Percentiles rank a stretch among this genome's conserved stretches.
Evolutionary conservation across 35 echinoderm and acorn worm genomes (phyloP).

Genomic region (Anneissia japonica): DNA sequence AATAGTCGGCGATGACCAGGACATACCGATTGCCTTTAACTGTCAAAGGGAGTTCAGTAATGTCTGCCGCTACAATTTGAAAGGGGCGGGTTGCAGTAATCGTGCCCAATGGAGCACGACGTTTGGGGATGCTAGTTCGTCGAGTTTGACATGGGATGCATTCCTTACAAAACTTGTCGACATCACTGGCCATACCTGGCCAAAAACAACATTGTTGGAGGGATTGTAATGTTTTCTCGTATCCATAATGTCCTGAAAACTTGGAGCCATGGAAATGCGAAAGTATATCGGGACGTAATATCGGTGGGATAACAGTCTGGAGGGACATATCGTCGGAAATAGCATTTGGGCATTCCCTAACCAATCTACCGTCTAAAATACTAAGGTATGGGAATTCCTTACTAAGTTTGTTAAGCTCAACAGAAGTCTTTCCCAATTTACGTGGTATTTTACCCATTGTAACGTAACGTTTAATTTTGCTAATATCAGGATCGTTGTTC

Average conservation of each 20-base stretch:
- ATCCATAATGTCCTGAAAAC: constrained; percentile 5
- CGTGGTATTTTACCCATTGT: background rate
- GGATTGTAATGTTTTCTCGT: background rate
- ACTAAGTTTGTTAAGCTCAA: background rate
- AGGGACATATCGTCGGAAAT: background rate
- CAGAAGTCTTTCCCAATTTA: background rate
- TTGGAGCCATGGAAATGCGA: too few species aligned
- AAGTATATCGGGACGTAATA: too few species aligned
- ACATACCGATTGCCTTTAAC: constrained; percentile 52
- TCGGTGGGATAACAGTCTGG: background rate
- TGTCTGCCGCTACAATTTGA: constrained; percentile 50
- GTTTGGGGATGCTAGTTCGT: background rate
- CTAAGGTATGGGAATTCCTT: constrained; percentile 3
- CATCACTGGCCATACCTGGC: background rate
- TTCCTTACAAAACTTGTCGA: background rate
- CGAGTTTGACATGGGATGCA: constrained; percentile 6
- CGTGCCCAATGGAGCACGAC: background rate
- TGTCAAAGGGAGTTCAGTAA: constrained; percentile 46
- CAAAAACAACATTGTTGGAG: background rate
- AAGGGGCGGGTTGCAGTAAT: constrained; percentile 19
- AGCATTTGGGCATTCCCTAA: background rate
- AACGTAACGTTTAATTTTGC: background rate
- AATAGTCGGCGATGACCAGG: constrained; percentile 53
- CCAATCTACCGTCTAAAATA: background rate
- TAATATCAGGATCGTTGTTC: background rate